Base-by-base conservation (phyloP, 2,888 invertebrate species). In the Brenthis hecate region DNA sequence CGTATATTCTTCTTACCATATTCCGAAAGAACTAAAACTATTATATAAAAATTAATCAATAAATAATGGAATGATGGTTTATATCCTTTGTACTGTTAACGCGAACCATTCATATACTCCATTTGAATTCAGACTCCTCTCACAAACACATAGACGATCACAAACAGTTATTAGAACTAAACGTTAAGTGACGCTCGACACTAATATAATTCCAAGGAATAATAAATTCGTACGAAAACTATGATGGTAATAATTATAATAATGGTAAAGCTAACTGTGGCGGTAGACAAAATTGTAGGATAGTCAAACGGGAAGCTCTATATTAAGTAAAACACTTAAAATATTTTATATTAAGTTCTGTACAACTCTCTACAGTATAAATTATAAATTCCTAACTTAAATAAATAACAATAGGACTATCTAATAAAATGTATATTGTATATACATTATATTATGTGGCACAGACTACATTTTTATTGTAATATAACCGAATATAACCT, bases 361-460 rank as follows among this genome's bases (percentile, higher is more conserved):
- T 84, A 84, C 80, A 85, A 72, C 78, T 80, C 76, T 80, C 85
- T 87, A 88, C 81, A 82, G 80, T 86, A 85, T 81, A 89, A 85
- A 85, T 85, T 82, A 85, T 81, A 83, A 78, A 77, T 69, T 79
- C 76, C 85, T 88, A 86, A 85, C 83, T 87, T 81, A 83, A 85
- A 85, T 80, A 81, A 85, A 89, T 85, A 90, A 91, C 89, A 90
- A 87, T 89, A 86, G 76, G 77, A 83, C 83, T 89, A 90, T 86
- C 90, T 90, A 89, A 76, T 82, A 82, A 87, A 81, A 87, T 87
- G 87, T 87, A 86, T 88, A 84, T 84, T 79, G 79, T 82, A 86
- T 84, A 85, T 86, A 88, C 85, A 89, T 83, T 77, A 76, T 66
- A 81, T 82, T 80, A 85, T 85, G 91, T 92, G 92, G 92, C 91